These are phyloP conservation scores for Dryobates pubescens DNA, from an alignment of 2,797 vertebrate genomes.

Conservation along the genomic window DNA sequence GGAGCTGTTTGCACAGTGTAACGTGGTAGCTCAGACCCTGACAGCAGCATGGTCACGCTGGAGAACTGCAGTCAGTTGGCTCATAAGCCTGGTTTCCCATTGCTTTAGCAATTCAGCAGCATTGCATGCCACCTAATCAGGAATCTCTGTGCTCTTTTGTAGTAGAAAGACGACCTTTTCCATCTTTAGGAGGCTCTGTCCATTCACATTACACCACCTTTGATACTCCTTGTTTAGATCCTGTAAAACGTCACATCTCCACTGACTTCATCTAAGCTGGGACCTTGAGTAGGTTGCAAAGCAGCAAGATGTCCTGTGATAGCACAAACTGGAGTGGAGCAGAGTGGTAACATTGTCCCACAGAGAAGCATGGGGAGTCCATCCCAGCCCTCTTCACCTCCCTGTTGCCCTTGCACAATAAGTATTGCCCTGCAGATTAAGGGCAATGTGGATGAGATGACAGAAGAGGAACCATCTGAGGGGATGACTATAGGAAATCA, in stretches of 20 bases:
- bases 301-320: neutral
- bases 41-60: neutral
- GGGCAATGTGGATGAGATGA: no score
- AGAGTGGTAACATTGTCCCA: neutral
- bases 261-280: neutral
- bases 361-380: no score
- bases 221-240: neutral
- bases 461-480: no score
- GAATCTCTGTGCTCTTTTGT: neutral
- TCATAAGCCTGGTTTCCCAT: neutral
- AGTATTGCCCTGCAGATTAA: no score
- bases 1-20: neutral
- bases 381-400: no score
- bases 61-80: neutral
- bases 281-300: neutral
- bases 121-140: neutral
- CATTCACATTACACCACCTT: neutral
- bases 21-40: neutral
- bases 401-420: no score
- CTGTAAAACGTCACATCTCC: neutral
- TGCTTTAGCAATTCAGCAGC: accelerated
- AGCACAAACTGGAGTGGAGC: neutral
- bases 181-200: neutral
- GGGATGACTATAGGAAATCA: no score
- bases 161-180: neutral